These are phyloP conservation scores for Typhlichthys subterraneus DNA, from an alignment of 2,797 vertebrate genomes.

Conservation along the genomic window DNA sequence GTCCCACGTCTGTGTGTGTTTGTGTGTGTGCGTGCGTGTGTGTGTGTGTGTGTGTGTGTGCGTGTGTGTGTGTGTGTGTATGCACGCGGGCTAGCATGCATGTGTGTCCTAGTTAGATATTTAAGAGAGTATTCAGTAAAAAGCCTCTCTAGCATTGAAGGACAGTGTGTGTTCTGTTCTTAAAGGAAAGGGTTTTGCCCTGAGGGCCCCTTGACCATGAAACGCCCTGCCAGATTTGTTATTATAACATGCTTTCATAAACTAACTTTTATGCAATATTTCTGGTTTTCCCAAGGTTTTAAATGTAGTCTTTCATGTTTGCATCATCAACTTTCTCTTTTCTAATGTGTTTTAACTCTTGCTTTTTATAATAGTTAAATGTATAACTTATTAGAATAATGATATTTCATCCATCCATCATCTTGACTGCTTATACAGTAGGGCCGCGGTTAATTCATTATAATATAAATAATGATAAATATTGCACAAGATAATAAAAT, in stretches of 20 bases:
- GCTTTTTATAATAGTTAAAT: too few relatives aligned
- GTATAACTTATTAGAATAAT: too few relatives aligned
- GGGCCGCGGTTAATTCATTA: too few relatives aligned
- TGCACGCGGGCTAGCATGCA: not conserved
- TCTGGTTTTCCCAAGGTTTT: not conserved
- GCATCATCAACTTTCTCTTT: too few relatives aligned
- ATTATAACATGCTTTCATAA: not conserved
- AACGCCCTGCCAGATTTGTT: not conserved
- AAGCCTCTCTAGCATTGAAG: not conserved
- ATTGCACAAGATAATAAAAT: too few relatives aligned
- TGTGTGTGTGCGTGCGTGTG: not conserved
- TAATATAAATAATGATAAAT: too few relatives aligned
- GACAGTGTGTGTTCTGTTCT: not conserved
- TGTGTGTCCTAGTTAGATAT: not conserved
- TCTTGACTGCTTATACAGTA: too few relatives aligned
- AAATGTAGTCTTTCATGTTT: not conserved
- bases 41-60: conserved; percentile 3
- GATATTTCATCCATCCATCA: too few relatives aligned
- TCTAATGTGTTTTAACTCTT: not conserved
- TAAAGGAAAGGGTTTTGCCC: not conserved
- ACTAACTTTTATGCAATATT: not conserved
- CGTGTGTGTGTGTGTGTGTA: not conserved
- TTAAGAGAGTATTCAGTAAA: not conserved
- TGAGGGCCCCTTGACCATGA: not conserved
- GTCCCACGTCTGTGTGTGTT: not conserved